phyloP scores from a whole-genome alignment of 2,888 invertebrate species.

The Acanthacorydalis orientalis region DNA sequence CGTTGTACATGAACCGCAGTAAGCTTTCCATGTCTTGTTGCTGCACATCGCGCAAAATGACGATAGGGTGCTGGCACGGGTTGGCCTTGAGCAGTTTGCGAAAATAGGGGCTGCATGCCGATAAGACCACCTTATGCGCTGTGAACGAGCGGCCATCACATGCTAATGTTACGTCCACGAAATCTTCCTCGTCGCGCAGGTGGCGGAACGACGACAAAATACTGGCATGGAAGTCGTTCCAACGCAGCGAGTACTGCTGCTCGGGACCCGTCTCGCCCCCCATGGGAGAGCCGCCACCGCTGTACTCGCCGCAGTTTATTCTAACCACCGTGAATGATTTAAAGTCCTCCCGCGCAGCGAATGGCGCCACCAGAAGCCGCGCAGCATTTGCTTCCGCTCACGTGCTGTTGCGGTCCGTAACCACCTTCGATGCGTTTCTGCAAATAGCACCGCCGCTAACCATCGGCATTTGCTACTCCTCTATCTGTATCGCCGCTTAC shows the following conservation, averaged over 20 bases:
- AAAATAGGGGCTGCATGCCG: constrained; percentile 88
- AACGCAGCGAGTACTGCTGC: constrained; percentile 84
- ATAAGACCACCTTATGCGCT: constrained; percentile 80
- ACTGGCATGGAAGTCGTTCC: constrained; percentile 89
- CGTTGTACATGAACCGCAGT: constrained; percentile 82
- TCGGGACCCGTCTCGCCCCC: constrained; percentile 42
- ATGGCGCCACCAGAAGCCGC: not conserved
- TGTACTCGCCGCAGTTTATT: constrained; percentile 4
- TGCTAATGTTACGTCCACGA: constrained; percentile 83
- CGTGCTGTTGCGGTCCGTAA: not conserved
- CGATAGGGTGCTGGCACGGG: constrained; percentile 81
- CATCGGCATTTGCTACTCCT: no score
- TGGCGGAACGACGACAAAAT: constrained; percentile 81
- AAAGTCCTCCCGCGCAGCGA: not conserved
- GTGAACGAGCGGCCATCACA: constrained; percentile 80
- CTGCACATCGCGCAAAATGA: constrained; percentile 71
- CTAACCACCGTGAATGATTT: constrained; percentile 8
- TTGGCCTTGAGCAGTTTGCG: constrained; percentile 74
- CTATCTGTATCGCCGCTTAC: no score
- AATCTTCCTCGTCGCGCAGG: constrained; percentile 78
- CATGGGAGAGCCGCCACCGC: constrained; percentile 32
- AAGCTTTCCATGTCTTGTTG: constrained; percentile 75
- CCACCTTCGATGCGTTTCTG: no score
- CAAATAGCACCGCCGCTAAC: no score
- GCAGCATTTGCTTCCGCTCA: constrained; percentile 1